phyloP scores from a whole-genome alignment of 2,797 vertebrate species.

The Falco peregrinus region DNA sequence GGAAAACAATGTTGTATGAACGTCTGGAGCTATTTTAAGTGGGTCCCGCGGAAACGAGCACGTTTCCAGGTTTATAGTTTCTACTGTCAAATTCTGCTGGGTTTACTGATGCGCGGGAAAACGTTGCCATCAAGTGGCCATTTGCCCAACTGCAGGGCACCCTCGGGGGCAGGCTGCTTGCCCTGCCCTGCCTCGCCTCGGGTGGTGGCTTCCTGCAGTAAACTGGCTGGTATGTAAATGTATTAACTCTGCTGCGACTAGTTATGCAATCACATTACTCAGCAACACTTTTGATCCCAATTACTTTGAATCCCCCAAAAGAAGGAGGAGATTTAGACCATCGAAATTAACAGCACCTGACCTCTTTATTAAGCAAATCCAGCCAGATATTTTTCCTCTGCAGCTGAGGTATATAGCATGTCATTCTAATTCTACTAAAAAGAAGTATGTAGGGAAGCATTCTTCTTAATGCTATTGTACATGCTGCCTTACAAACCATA shows the following conservation, averaged over 20 bases:
- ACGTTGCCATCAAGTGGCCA: slow-evolving; percentile 72
- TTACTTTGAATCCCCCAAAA: background rate
- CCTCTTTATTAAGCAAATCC: background rate
- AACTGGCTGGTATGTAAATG: background rate
- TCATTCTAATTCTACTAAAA: background rate
- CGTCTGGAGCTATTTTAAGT: background rate
- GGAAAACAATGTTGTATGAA: background rate
- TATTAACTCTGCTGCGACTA: background rate
- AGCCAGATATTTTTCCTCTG: background rate
- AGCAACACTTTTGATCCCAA: background rate
- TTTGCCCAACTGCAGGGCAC: background rate
- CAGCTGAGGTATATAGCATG: background rate
- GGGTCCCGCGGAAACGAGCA: background rate
- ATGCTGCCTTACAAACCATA: slow-evolving; percentile 44
- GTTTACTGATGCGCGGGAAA: slow-evolving; percentile 35
- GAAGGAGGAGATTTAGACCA: background rate
- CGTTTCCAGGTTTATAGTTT: background rate
- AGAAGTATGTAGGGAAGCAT: background rate
- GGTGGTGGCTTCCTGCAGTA: background rate
- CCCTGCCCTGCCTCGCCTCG: background rate
- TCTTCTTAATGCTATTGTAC: background rate
- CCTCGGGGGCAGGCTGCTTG: background rate
- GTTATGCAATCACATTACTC: background rate
- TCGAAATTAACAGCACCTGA: background rate
- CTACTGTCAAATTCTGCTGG: background rate